phyloP scores from a whole-genome alignment of 2,888 invertebrate species.

The Hanleya hanleyi region DNA sequence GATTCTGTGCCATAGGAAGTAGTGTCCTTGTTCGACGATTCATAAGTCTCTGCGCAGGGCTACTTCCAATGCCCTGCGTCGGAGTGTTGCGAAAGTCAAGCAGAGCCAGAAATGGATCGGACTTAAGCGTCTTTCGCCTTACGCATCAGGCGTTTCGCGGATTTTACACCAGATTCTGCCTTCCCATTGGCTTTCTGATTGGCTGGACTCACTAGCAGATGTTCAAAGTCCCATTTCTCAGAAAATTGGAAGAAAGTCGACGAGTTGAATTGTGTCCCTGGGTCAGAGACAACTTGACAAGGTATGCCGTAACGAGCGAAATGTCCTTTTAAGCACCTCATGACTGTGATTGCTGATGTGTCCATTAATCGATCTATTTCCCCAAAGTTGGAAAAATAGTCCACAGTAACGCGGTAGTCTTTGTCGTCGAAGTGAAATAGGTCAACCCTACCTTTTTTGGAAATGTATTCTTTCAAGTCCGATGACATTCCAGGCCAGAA shows the following conservation, averaged over 20 bases:
- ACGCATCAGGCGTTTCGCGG: conserved; percentile 29
- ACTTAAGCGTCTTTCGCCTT: conserved; percentile 16
- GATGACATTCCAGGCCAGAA: too few relatives aligned
- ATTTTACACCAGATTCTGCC: conserved; percentile 32
- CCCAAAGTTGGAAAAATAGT: background rate
- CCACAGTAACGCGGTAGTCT: background rate
- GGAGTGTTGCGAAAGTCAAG: conserved; percentile 40
- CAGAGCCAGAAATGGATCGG: conserved; percentile 30
- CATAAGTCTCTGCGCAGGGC: conserved; percentile 32
- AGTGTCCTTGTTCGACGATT: conserved; percentile 25
- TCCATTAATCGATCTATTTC: background rate
- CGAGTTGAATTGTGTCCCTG: background rate
- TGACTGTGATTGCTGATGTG: background rate
- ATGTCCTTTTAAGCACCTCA: background rate
- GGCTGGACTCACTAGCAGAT: conserved; percentile 25
- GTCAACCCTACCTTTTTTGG: background rate
- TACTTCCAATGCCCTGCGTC: conserved; percentile 29
- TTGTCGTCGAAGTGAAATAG: background rate
- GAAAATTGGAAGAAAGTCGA: conserved; percentile 16
- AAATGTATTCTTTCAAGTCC: too few relatives aligned
- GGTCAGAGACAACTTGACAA: background rate
- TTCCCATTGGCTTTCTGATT: conserved; percentile 30
- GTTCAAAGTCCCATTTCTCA: conserved; percentile 29
- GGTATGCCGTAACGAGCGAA: background rate
- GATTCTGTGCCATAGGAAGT: conserved; percentile 5